Evolutionary conservation across 1,140 invertebrate species (phyloP), one percentile per base, ranked within the genome.

Genomic region (Thaumatotibia leucotreta): DNA sequence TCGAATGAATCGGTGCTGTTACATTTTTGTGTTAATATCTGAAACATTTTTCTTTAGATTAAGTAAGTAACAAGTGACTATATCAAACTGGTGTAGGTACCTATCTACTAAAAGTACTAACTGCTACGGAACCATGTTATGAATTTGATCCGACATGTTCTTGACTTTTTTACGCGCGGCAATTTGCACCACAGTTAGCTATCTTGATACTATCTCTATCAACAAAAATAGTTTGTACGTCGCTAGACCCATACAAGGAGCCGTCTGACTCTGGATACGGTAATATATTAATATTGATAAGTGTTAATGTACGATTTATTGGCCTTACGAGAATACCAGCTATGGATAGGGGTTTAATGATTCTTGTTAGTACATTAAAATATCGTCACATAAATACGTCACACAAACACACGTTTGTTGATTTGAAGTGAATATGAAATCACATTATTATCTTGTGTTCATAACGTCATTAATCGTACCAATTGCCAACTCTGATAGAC

Each of bases 161-260:
- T 45, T 45, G 17, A 5, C 39, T 20, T 45, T 45, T 45, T 45
- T 45, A 20, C 39, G 39, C n/a, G 39, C 8, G 8, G 39, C 39
- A 20, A 45, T 58, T 58, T 58, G 11, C 14, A 58, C 23, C n/a
- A 1, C 5, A 58, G n/a, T 58, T 27, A 24, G 52, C 52, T 58
- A 58, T 58, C 52, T 58, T 58, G 22, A 58, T 58, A 27, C 52
- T 58, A 58, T 58, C 52, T 58, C 52, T 58, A 58, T 58, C 14
- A 58, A 58, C 52, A 58, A 58, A 58, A 58, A 58, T 58, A 58
- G 24, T 58, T 27, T 58, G 52, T 31, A 14, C 24, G 52, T 58
- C 52, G 23, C 23, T 27, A 11, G 27, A 10, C 2, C 52, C 52
- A 8, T 27, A 27, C 5, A 58, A 58, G 52, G 52, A 24, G 52